Percentiles rank a stretch among this genome's conserved stretches.
These are phyloP conservation scores for Myrmecophaga tridactyla DNA, from an alignment of 2,113 vertebrate genomes.

Conservation along the genomic window DNA sequence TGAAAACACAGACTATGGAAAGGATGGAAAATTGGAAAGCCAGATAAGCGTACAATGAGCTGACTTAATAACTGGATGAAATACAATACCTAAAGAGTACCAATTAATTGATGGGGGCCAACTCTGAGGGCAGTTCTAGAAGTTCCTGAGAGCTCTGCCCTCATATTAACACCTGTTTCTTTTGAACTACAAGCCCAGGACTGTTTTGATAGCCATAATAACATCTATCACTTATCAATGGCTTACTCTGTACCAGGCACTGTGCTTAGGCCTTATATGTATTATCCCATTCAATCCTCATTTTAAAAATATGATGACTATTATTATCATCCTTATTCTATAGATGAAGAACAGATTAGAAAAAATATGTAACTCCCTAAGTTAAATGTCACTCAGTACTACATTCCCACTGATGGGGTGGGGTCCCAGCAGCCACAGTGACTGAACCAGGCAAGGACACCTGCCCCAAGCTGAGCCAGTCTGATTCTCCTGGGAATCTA, in stretches of 20 bases:
- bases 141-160: not conserved
- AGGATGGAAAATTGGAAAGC: not conserved
- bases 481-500: not conserved
- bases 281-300: not conserved
- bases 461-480: not conserved
- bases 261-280: too few species aligned
- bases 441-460: not conserved
- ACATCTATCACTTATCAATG: not conserved
- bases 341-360: not conserved
- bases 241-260: too few species aligned
- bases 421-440: not conserved
- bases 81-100: not conserved
- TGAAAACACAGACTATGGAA: not conserved
- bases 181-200: not conserved
- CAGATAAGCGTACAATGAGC: not conserved
- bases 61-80: not conserved
- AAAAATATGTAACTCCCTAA: not conserved
- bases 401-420: too few species aligned
- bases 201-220: not conserved
- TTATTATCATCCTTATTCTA: not conserved
- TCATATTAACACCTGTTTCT: not conserved
- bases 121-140: not conserved
- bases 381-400: not conserved
- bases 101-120: not conserved
- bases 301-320: not conserved